phyloP scores from a whole-genome alignment of 1,140 invertebrate species.

The Eueides isabella region DNA sequence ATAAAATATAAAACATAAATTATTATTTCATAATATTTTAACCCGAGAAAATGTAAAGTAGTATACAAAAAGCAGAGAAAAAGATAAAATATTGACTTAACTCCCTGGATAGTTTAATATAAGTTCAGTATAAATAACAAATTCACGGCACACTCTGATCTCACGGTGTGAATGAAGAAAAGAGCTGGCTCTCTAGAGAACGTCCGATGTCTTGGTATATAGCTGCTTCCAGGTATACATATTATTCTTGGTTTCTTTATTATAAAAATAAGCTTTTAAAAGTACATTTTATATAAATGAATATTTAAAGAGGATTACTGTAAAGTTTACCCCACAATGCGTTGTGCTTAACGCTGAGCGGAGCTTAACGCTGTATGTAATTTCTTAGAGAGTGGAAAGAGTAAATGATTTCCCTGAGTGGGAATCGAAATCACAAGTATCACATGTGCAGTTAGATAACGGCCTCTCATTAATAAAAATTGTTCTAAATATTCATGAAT shows the following conservation, averaged over 20 bases:
- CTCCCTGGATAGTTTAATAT: conserved; percentile 17
- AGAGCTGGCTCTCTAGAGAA: conserved; percentile 17
- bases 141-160: conserved; percentile 18
- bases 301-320: no score
- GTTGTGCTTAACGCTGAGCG: no score
- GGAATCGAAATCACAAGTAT: no score
- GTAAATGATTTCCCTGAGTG: no score
- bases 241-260: conserved; percentile 7
- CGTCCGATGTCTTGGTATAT: conserved; percentile 24
- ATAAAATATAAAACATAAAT: neutral
- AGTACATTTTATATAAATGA: neutral
- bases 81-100: conserved; percentile 11
- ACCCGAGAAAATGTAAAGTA: neutral
- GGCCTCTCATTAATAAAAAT: no score
- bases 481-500: no score
- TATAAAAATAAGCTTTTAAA: neutral
- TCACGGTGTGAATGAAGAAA: conserved; percentile 20
- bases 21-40: neutral
- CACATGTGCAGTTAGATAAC: no score
- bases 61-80: neutral
- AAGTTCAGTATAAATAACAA: conserved; percentile 22
- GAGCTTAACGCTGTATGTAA: no score
- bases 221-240: conserved; percentile 12
- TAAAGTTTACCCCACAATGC: no score
- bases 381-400: no score